These are phyloP conservation scores for Gastrophysa polygoni DNA, from an alignment of 2,888 invertebrate genomes.

Conservation along the genomic window DNA sequence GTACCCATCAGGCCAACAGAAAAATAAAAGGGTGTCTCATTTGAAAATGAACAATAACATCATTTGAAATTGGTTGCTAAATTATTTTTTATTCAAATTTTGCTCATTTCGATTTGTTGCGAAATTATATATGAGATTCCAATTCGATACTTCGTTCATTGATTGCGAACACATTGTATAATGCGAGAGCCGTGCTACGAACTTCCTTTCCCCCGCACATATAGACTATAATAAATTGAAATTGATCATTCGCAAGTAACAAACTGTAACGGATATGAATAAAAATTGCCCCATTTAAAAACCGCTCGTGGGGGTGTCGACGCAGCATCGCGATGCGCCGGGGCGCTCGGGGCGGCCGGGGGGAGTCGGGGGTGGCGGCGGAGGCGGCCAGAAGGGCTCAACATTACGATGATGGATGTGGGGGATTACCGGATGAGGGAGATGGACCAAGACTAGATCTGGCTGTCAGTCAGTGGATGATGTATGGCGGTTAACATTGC, in stretches of 20 bases:
- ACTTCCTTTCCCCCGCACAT: background rate
- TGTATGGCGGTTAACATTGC: slow-evolving; percentile 53
- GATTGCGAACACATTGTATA: no score
- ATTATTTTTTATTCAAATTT: no score
- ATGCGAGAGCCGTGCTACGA: no score
- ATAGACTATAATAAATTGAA: slow-evolving; percentile 19
- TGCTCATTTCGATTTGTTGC: no score
- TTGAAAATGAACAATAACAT: no score
- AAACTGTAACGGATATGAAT: slow-evolving; percentile 44
- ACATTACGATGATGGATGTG: slow-evolving; percentile 52
- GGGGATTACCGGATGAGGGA: slow-evolving; percentile 51
- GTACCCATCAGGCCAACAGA: no score
- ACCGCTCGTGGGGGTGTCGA: slow-evolving; percentile 37
- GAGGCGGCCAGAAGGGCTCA: slow-evolving; percentile 30
- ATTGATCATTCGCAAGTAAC: slow-evolving; percentile 45
- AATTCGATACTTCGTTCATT: no score
- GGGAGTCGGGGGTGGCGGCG: slow-evolving; percentile 6
- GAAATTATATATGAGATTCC: no score
- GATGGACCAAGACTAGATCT: slow-evolving; percentile 54
- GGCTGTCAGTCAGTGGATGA: slow-evolving; percentile 55
- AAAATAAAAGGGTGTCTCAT: no score
- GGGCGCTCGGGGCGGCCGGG: background rate
- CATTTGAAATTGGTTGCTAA: no score
- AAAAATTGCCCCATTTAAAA: slow-evolving; percentile 43
- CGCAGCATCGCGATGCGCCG: slow-evolving; percentile 16